These are phyloP conservation scores for Drosophila pandora DNA, from an alignment of 1,140 invertebrate species.

Conservation along the genomic window DNA sequence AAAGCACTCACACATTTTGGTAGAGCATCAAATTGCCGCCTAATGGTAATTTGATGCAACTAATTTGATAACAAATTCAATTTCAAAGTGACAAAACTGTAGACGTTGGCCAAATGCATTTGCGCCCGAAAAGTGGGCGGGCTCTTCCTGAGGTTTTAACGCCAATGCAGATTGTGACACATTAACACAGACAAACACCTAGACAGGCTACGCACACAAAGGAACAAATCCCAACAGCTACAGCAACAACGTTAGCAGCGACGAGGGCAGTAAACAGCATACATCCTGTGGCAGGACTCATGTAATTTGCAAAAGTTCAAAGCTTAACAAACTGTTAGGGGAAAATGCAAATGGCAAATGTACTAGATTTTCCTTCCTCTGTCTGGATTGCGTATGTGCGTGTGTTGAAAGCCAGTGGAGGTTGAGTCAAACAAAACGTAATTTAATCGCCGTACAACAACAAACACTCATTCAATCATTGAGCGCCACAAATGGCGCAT, in stretches of 20 bases:
- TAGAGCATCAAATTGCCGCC: slow-evolving; percentile 37
- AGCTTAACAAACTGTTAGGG: slow-evolving; percentile 77
- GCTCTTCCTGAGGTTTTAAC: slow-evolving; percentile 34
- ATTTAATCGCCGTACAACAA: slow-evolving; percentile 59
- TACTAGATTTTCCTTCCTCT: slow-evolving; percentile 37
- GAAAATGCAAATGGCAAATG: slow-evolving; percentile 74
- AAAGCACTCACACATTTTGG: not conserved
- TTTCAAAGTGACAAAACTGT: slow-evolving; percentile 68
- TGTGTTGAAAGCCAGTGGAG: slow-evolving; percentile 5
- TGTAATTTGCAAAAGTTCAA: slow-evolving; percentile 81
- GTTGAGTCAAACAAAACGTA: slow-evolving; percentile 59
- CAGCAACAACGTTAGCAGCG: slow-evolving; percentile 20
- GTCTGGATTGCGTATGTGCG: slow-evolving; percentile 7
- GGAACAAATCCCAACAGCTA: slow-evolving; percentile 11
- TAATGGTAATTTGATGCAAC: slow-evolving; percentile 73
- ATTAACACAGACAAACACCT: slow-evolving; percentile 64
- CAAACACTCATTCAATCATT: slow-evolving; percentile 54
- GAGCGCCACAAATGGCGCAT: slow-evolving; percentile 51
- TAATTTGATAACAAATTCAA: slow-evolving; percentile 81
- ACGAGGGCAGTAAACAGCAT: slow-evolving; percentile 47
- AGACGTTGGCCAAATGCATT: slow-evolving; percentile 55
- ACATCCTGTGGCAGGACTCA: slow-evolving; percentile 73
- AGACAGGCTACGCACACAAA: slow-evolving; percentile 10
- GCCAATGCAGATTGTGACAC: slow-evolving; percentile 61
- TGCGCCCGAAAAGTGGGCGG: slow-evolving; percentile 10